Evolutionary conservation across 1,140 invertebrate genomes (phyloP), one percentile per base, ranked within the genome.

Genomic region (Trichonephila clavata): DNA sequence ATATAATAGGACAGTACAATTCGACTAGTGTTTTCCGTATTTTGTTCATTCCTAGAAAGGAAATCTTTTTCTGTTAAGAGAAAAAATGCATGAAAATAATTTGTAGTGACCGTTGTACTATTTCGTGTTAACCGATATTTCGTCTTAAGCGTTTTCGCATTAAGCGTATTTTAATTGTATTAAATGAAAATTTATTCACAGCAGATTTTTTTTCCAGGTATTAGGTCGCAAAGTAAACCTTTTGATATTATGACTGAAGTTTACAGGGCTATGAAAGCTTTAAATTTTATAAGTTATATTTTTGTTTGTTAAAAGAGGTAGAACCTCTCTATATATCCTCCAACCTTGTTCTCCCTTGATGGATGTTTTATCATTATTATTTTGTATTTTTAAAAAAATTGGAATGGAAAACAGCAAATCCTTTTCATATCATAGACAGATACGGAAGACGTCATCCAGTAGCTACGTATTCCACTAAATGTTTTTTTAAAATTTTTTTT

Each of bases 181-280:
- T 61, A 18, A 61, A 61, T 61, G 60, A 16, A 16, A 61, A 16
- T 14, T 61, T 16, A 61, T 61, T 16, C 14, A 16, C 20, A 61
- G 20, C 16, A 61, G 16, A 61, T 61, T 61, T 61, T 61, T 16
- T 61, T 14, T 61, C n/a, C 20, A 97, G 98, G 98, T 91, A 99
- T 99, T 94, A 96, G 99, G 94, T 99, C 99, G 18, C 99, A 99
- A 96, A 99, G 98, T 95, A 99, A 99, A 96, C 99, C 99, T 4
- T 98, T 99, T 95, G 99, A 99, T 96, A 99, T 99, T 32, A 99
- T 99, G 99, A 98, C 99, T 96, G 99, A 99, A 97, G 99, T 99
- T 2, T 99, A 99, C 96, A 97, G 99, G 94, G 99, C 99, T 21
- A 99, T 99, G 99, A 99, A 99, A 96, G 97, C 98, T 13, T 96